Evolutionary conservation across 2,888 invertebrate genomes (phyloP), one percentile per base, ranked within the genome.

Genomic region (Drosophila emarginata): DNA sequence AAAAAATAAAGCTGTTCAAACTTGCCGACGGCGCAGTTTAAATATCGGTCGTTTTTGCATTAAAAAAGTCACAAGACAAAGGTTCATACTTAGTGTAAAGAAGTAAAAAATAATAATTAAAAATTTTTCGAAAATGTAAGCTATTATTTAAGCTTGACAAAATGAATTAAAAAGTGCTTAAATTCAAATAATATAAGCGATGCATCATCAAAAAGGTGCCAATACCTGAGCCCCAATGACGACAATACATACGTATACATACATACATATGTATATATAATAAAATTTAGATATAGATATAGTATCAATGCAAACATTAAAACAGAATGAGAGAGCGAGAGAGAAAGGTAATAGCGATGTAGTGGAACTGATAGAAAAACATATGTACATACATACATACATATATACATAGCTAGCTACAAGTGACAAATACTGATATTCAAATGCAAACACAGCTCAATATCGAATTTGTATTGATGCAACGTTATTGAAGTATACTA

Each of bases 341-440:
- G 51, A 39, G 26, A 45, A 52, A 66, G 52, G 15, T 50, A 56
- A 32, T 32, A 32, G 32, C 7, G 21, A 32, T 23, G 50, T 15
- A 56, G n/a, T 28, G 15, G 11, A 28, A 32, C 56, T 45, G 28
- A 58, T 61, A 21, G 45, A 21, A 21, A 45, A 9, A 72, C 67
- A 12, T 56, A n/a, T n/a, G n/a, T n/a, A n/a, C n/a, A n/a, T n/a
- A n/a, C n/a, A n/a, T n/a, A n/a, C n/a, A n/a, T n/a, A n/a, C n/a
- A n/a, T n/a, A n/a, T n/a, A 21, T 32, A 7, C 45, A 15, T 2
- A 32, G 50, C 77, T 57, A 81, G 50, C 77, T 57, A 81, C 82
- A 82, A 77, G 71, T 80, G 79, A 84, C 75, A 77, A 66, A 65
- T 57, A 52, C 28, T 67, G 67, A 64, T 71, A 74, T 72, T 79